Evolutionary conservation across 2,888 invertebrate species (phyloP), one percentile per base, ranked within the genome.

Genomic region (Deroplatys truncata): DNA sequence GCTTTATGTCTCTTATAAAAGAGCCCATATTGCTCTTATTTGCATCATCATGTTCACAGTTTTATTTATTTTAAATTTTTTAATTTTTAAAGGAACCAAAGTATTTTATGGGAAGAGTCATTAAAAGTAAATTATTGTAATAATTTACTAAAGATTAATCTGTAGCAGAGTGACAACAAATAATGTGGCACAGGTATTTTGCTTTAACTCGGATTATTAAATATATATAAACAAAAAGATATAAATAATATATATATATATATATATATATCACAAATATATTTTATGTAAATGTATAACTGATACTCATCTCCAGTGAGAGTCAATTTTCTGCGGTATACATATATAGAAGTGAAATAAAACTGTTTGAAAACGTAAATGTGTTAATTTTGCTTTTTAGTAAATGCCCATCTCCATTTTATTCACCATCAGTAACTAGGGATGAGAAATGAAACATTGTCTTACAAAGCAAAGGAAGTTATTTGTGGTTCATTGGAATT

Each of bases 281-380:
- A 90, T 90, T 90, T 90, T 90, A 90, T 90, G 90, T 90, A 90
- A 90, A 82, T 90, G 90, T 90, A 90, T 90, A 88, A 88, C 83
- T 90, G 90, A 90, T 90, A 90, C 90, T 90, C 90, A 84, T 90
- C 89, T 90, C 89, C 88, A 90, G 83, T 90, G 84, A 86, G 86
- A 88, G 89, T 88, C 85, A 89, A 85, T 90, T 84, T 90, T 88
- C 89, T 82, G 85, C 85, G 82, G 88, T 89, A 89, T 88, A 88
- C 88, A 83, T 31, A 84, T 84, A 72, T 88, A 49, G 84, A 88
- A 85, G 29, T 88, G 85, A 84, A 72, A 86, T 88, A 88, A 88
- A 88, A 88, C 13, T 88, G 72, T 72, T 72, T 20, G 25, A 72
- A 72, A 20, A 25, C 9, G 15, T 72, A 72, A 72, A 16, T 20